Evolutionary conservation across 2,888 invertebrate genomes (phyloP).

Genomic region (Drosophila austrosaltans): DNA sequence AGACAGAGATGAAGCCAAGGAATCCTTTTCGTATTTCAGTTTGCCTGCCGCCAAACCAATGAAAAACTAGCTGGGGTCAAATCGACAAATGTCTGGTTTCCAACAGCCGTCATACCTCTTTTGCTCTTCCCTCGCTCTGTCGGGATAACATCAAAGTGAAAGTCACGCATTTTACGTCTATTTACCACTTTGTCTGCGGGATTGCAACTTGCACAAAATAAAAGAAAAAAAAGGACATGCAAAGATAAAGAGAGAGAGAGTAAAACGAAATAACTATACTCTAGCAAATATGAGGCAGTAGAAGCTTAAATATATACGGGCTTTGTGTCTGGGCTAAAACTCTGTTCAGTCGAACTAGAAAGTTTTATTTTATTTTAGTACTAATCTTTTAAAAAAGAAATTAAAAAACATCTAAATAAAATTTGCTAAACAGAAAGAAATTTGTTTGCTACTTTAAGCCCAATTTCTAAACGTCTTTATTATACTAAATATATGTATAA

Average conservation of each 20-base stretch:
- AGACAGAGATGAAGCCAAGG: neutral
- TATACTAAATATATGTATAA: no score
- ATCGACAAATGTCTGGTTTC: conserved; percentile 47
- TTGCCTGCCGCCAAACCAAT: conserved; percentile 3
- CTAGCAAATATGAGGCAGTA: neutral
- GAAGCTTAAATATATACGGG: no score
- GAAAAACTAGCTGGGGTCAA: conserved; percentile 50
- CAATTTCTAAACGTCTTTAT: no score
- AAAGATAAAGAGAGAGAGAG: neutral
- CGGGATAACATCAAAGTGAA: conserved; percentile 70
- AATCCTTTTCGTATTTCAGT: conserved; percentile 14
- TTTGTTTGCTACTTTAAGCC: no score
- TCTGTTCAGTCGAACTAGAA: no score
- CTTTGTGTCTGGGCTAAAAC: no score
- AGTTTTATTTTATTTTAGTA: no score
- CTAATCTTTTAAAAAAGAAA: no score
- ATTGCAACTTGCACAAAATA: conserved; percentile 6
- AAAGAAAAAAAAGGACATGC: neutral
- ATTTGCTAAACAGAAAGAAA: no score
- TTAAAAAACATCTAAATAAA: no score
- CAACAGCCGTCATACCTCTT: neutral
- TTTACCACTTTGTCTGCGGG: conserved; percentile 75
- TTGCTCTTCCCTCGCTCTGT: neutral
- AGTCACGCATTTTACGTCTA: conserved; percentile 75
- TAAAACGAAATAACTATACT: neutral